Base-by-base conservation (phyloP, 2,888 invertebrate species). In the Rhagonycha lutea region DNA sequence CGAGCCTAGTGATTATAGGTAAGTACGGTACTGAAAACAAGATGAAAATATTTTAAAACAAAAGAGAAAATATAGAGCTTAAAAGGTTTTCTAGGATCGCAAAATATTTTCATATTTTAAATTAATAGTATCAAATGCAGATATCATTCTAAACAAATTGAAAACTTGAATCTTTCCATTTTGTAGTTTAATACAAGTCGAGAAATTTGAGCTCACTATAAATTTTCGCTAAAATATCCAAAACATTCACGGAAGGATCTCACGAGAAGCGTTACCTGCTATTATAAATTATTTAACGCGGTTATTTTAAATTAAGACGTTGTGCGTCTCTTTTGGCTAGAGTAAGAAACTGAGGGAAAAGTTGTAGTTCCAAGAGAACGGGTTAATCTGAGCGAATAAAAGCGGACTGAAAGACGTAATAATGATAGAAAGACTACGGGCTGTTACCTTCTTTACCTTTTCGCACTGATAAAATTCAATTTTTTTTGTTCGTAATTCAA, bases 211-310 rank as follows among this genome's bases (percentile, higher is more conserved):
- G 32, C 70, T 69, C 68, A 74, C 78, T 75, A 83, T 82, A 83
- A 83, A 83, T 83, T 81, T 79, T 76, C 72, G 68, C 73, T 78
- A 78, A 77, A 78, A 82, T 79, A 80, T 80, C 79, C 80, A 73
- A 76, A 80, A 81, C 79, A 81, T 79, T 79, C 80, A 73, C 78
- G 76, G 75, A 80, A 79, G 80, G 77, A 81, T 79, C 81, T 77
- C 73, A 76, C 77, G 80, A 79, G 73, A 80, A 79, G 79, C 80
- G 82, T 79, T 82, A 82, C 82, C 82, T 82, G 81, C 82, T 77
- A 80, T 83, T 81, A 83, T 84, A 84, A 83, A 83, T 83, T 82
- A 83, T 83, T 83, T 83, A 83, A 79, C 78, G 82, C 81, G 81
- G 83, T 82, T 83, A 81, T 81, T 83, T 80, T 79, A 82, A 83